These are phyloP conservation scores for Acanthoscelides obtectus DNA, from an alignment of 2,888 invertebrate genomes.

Conservation along the genomic window DNA sequence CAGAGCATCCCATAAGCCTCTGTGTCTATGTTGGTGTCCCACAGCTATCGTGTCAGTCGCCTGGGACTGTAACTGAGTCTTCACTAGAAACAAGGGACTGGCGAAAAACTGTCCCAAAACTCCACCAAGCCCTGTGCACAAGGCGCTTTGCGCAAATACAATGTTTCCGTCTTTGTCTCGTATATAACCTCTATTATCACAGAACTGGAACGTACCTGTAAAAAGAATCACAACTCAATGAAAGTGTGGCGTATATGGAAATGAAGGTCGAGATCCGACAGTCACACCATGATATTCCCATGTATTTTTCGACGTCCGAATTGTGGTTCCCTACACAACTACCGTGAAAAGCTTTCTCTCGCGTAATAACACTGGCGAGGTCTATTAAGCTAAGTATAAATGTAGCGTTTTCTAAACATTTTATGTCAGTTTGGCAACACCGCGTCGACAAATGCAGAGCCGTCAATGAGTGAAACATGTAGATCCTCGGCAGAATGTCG, in stretches of 20 bases:
- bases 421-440: no score
- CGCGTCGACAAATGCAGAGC: no score
- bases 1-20: constrained; percentile 53
- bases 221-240: constrained; percentile 1
- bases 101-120: constrained; percentile 62
- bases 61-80: constrained; percentile 79
- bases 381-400: no score
- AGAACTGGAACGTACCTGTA: constrained; percentile 38
- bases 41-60: constrained; percentile 73
- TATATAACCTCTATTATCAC: constrained; percentile 39
- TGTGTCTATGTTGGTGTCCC: constrained; percentile 73
- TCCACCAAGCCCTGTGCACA: constrained; percentile 59
- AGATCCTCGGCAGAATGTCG: no score
- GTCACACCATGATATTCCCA: no score
- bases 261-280: no score
- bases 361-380: no score
- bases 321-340: no score
- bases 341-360: no score
- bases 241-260: neutral
- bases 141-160: constrained; percentile 47
- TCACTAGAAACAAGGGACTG: constrained; percentile 75
- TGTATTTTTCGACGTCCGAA: no score
- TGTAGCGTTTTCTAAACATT: no score
- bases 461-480: no score
- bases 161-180: constrained; percentile 50